Base-by-base conservation (phyloP, 2,888 invertebrate genomes). In the Rhorus exstirpatorius region DNA sequence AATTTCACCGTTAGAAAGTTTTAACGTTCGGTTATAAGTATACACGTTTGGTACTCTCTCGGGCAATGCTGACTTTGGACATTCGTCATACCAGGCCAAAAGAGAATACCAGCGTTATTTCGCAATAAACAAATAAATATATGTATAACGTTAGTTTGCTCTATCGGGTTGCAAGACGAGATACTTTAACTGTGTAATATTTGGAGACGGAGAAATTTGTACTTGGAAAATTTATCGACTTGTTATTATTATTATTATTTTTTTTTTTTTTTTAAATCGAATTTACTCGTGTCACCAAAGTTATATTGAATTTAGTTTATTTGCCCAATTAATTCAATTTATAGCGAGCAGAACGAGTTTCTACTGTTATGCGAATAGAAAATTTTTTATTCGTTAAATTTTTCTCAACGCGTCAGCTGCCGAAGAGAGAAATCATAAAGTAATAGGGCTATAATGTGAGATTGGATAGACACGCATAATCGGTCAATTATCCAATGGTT, bases 1-100 rank as follows among this genome's bases (percentile, higher is more conserved):
- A 82, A 76, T 82, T 75, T 75, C 75, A 67, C 79, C 75, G 38
- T 82, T 82, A 82, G 82, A 82, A 82, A 82, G 82, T 82, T 76
- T 82, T 75, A 58, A 75, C 70, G 82, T 71, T 71, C 75, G 65
- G 70, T 79, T 82, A 68, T n/a, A n/a, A n/a, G n/a, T 79, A 79
- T 41, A 79, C 38, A 75, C 68, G 74, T 55, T 74, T 65, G 51
- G 74, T 68, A 74, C 49, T n/a, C 31, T 17, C 65, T 55, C 65
- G 41, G 24, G 26, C 26, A 35, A 21, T 35, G 75, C 41, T 24
- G 41, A 51, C 63, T 71, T 65, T 70, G 75, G 68, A 78, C 58
- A 68, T 79, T 79, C 74, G 82, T 82, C 82, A 79, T 79, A 82
- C 75, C 70, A 79, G 82, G 75, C 82, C 79, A 71, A 4, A 60